Conservation (phyloP, 2,888 invertebrate species). For the Acronicta psi region DNA sequence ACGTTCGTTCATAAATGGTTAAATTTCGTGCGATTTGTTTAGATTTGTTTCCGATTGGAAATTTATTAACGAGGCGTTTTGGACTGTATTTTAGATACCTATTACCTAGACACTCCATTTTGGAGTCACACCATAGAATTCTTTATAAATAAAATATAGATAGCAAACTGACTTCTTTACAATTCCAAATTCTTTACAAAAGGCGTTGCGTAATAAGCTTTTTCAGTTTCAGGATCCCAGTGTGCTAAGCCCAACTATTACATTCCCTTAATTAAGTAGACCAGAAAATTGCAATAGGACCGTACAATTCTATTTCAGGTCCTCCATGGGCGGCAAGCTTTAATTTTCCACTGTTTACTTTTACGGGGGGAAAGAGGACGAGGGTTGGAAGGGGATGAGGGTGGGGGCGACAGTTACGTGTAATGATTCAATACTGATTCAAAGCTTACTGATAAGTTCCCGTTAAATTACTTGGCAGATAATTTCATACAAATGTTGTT, state of each 20-base stretch:
- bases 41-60: no score
- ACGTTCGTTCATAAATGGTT: no score
- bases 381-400: constrained; percentile 20
- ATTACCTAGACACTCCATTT: no score
- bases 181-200: neutral
- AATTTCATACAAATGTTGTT: no score
- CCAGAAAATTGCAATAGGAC: constrained; percentile 30
- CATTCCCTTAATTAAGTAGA: constrained; percentile 24
- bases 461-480: no score
- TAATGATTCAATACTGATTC: constrained; percentile 49
- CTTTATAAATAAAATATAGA: no score
- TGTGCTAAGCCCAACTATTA: constrained; percentile 6
- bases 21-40: no score
- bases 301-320: constrained; percentile 50
- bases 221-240: constrained; percentile 3
- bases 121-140: no score
- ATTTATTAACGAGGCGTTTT: no score
- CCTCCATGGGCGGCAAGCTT: constrained; percentile 45
- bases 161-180: neutral
- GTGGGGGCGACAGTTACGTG: constrained; percentile 23
- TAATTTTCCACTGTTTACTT: constrained; percentile 60
- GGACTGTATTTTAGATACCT: no score
- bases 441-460: no score
- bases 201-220: neutral
- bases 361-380: constrained; percentile 22